Base-by-base conservation (phyloP, 2,113 vertebrate species). In the Poecilia latipinna region DNA sequence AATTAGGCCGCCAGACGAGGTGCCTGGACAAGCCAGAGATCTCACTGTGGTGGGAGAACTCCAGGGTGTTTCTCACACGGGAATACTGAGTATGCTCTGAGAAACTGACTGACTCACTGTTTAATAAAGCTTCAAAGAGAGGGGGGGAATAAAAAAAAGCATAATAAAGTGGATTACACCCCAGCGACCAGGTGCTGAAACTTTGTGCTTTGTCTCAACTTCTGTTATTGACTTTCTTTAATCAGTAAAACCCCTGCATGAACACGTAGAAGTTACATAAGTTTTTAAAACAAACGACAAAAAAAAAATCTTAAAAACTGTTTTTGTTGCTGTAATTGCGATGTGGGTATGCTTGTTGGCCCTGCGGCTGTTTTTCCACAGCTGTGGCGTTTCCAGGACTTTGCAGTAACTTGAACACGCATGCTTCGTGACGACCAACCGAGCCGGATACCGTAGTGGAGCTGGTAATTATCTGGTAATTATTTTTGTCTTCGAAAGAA, bases 1-100 rank as follows among this genome's bases (percentile, higher is more conserved):
- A 29, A 26, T 26, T 2, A 29, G 26, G 35, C 67, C 69, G 28
- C 75, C 66, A 31, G 57, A 73, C 77, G 44, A 64, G 37, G 24
- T 72, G 75, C 60, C 68, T 31, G 39, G 61, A 39, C 60, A 67
- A 63, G 39, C 12, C 70, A 2, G 35, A 65, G 69, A 76, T 68
- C 68, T 81, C 31, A 37, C 57, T 39, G 31, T 35, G 1, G 66
- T 81, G 70, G 68, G 82, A 44, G 75, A 82, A 78, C 62, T 79
- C 68, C 37, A 73, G 62, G 86, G 44, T 80, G 72, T 80, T 77
- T 82, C 69, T 65, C 78, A 70, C 82, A 65, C 71, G 67, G 75
- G 72, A 82, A 77, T 68, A 65, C 39, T 73, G 79, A 88, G 68
- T 84, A 62, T 68, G 42, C 72, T 82, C 67, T 84, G 68, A 65